Evolutionary conservation across 2,888 invertebrate species (phyloP).

Genomic region (Gnatocerus cornutus): DNA sequence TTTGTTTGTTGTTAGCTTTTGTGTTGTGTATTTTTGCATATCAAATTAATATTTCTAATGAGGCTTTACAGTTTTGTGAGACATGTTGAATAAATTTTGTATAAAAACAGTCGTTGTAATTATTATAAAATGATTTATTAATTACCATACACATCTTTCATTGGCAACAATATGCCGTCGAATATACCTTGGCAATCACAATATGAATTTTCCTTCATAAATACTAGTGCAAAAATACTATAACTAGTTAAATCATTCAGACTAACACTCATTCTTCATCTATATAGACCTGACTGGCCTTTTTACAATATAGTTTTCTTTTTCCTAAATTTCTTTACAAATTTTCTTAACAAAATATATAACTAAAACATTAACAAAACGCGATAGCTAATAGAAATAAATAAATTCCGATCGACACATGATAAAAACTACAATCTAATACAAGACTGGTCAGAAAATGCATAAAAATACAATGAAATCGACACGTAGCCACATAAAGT

Average conservation of each 20-base stretch:
- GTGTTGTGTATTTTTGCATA: conserved; percentile 19
- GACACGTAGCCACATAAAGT: conserved; percentile 17
- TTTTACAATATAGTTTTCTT: conserved; percentile 53
- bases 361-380: conserved; percentile 39
- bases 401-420: conserved; percentile 30
- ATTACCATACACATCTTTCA: conserved; percentile 59
- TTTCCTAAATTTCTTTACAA: conserved; percentile 49
- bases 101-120: conserved; percentile 7
- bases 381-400: conserved; percentile 38
- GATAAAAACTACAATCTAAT: conserved; percentile 24
- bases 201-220: conserved; percentile 66
- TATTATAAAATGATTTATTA: conserved; percentile 50
- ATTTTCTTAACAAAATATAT: conserved; percentile 46
- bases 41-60: conserved; percentile 27
- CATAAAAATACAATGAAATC: conserved; percentile 37
- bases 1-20: conserved; percentile 26
- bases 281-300: conserved; percentile 55
- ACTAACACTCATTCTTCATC: conserved; percentile 58
- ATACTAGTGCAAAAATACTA: conserved; percentile 72
- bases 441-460: conserved; percentile 30
- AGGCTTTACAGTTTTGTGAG: conserved; percentile 38
- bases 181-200: conserved; percentile 67
- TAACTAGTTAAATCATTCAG: conserved; percentile 65
- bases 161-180: conserved; percentile 60
- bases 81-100: conserved; percentile 36